phyloP scores from a whole-genome alignment of 2,113 vertebrate genomes.

The Pluvianellus socialis region DNA sequence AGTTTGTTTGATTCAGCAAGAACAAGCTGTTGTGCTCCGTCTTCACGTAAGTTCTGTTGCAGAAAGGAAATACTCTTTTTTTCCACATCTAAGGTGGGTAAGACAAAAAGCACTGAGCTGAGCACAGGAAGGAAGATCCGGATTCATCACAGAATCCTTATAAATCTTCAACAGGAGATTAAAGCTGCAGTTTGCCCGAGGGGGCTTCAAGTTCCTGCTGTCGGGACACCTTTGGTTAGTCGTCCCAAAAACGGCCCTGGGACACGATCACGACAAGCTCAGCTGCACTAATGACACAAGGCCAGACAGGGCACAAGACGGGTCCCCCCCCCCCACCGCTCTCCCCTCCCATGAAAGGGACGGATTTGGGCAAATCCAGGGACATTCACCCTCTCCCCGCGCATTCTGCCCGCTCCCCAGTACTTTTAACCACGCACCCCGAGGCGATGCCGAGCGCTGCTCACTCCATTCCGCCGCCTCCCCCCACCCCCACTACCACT shows the following conservation, averaged over 20 bases:
- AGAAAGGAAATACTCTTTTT: not conserved
- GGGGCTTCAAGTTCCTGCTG: not conserved
- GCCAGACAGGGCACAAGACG: too few species aligned
- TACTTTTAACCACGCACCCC: not conserved
- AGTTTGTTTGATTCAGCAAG: not conserved
- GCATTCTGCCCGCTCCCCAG: too few species aligned
- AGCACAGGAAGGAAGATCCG: not conserved
- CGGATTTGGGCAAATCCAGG: too few species aligned
- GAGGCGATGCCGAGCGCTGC: too few species aligned
- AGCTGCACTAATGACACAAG: too few species aligned
- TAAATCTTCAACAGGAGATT: not conserved
- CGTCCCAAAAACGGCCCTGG: too few species aligned
- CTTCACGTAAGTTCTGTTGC: too few species aligned
- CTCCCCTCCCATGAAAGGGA: rapidly evolving
- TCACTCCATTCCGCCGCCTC: not conserved
- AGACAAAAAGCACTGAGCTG: not conserved
- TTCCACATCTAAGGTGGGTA: not conserved
- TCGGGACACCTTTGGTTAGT: rapidly evolving
- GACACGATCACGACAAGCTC: rapidly evolving
- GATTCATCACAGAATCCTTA: not conserved
- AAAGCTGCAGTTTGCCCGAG: not conserved
- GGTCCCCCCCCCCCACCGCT: rapidly evolving
- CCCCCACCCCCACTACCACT: too few species aligned
- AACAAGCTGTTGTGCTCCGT: not conserved
- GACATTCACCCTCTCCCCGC: rapidly evolving